Evolutionary conservation across 2,888 invertebrate species (phyloP), one percentile per base, ranked within the genome.

Genomic region (Hypercompe scribonia): DNA sequence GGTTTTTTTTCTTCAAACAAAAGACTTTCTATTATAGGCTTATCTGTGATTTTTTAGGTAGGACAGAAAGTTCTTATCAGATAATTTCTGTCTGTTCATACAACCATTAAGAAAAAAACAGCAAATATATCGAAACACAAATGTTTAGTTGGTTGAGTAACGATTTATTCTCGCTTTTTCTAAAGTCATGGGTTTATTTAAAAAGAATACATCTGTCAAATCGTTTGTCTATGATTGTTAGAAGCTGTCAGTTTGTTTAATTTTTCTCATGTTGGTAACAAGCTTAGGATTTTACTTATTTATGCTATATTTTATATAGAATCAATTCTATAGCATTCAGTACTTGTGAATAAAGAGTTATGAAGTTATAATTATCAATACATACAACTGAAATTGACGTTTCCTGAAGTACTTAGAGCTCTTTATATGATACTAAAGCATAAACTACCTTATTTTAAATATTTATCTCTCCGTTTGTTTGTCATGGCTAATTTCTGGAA

Each of bases 81-180:
- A 54, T 50, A 66, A 70, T 5, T 61, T 61, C n/a, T 63, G 73
- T 66, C 34, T 71, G 21, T 54, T 39, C 42, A 54, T 42, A 68
- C 33, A 36, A 28, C 33, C 61, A 54, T 34, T 68, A 46, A 70
- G 69, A 65, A 83, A 36, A n/a, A 68, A 74, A 58, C 34, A 58
- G 65, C 70, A 70, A 75, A 73, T 78, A 74, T 77, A 78, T 78
- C 77, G 65, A 70, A 76, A 78, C 31, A 63, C 4, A 67, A 36
- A 39, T 64, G 11, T 65, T 63, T 65, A 34, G 69, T 72, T 77
- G 74, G 72, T 72, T 76, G 75, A 71, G 46, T 69, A 71, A 71
- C 58, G 42, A 31, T n/a, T 13, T 66, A 77, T 72, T 78, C 77
- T 75, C 69, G 46, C 68, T 75, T 83, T 83, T 83, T 83, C 83